Evolutionary conservation across 1,140 invertebrate genomes (phyloP).

Genomic region (Telenomus remus): DNA sequence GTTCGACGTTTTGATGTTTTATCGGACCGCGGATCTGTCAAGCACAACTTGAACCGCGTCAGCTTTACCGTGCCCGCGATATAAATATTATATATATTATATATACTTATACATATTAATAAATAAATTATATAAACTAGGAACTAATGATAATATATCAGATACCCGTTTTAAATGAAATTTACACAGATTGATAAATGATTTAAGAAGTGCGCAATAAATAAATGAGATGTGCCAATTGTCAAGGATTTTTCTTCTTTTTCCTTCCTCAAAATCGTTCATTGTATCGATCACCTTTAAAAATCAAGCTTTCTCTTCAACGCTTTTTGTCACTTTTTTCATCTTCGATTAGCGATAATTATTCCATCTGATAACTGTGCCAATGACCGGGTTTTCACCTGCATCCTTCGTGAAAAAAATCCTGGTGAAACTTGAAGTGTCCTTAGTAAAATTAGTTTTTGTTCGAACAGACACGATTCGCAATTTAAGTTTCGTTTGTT

Average conservation of each 20-base stretch:
- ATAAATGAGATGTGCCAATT: conserved; percentile 50
- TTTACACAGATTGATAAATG: conserved; percentile 55
- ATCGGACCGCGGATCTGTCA: conserved; percentile 3
- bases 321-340: too few relatives aligned
- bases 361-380: too few relatives aligned
- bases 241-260: conserved; percentile 14
- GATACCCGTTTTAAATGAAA: conserved; percentile 55
- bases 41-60: conserved; percentile 8
- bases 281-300: too few relatives aligned
- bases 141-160: conserved; percentile 47
- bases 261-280: too few relatives aligned
- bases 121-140: conserved; percentile 53
- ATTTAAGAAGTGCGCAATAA: conserved; percentile 53
- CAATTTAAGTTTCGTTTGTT: too few relatives aligned
- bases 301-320: too few relatives aligned
- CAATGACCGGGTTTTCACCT: too few relatives aligned
- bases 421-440: too few relatives aligned
- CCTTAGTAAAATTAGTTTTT: too few relatives aligned
- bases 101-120: conserved; percentile 47
- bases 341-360: too few relatives aligned
- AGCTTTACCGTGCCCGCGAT: conserved; percentile 7
- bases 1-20: conserved; percentile 40
- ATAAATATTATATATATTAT: conserved; percentile 31
- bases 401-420: too few relatives aligned
- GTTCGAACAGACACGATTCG: too few relatives aligned